Base-by-base conservation (phyloP, 2,797 vertebrate genomes). In the Notolabrus celidotus region DNA sequence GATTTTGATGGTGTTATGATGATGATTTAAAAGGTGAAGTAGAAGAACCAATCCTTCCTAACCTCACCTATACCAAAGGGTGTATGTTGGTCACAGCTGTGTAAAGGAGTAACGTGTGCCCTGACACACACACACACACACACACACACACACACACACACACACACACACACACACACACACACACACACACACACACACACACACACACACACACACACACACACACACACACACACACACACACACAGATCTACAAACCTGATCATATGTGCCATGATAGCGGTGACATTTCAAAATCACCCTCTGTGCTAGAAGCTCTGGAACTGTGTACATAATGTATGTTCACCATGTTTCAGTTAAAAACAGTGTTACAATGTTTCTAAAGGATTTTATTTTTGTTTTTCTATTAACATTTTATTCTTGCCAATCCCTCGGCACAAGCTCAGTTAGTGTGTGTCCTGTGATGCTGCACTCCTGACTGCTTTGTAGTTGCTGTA, bases 311-410 rank as follows among this genome's bases (percentile, higher is more conserved):
- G 87, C 85, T 89, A 86, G 9, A 86, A 78, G 63, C 79, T 90
- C 85, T 89, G 86, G 89, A 92, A 88, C 84, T 73, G 58, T 93
- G 89, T 93, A 91, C 64, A 92, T 90, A 90, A 70, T 80, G 50
- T 88, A 50, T 65, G 67, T 85, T 86, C 27, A 62, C 49, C 65
- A 62, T 39, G 68, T 85, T 86, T 86, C 16, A 66, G 79, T 83
- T 71, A 0, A 43, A 49, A 42, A 50, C 33, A 42, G 33, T 83
- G 75, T 81, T 80, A 60, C 67, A 67, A 69, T 67, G 52, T 85
- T 80, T 82, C 50, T n/a, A 31, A 59, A 75, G 20, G 51, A 47
- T 39, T 72, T 54, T 66, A 46, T 69, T 79, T 73, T 74, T 53
- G 12, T 81, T 80, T 81, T 68, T 15, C 4, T 82, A 73, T 39